These are phyloP conservation scores for Bovichtus diacanthus DNA, from an alignment of 2,797 vertebrate species.

Conservation along the genomic window DNA sequence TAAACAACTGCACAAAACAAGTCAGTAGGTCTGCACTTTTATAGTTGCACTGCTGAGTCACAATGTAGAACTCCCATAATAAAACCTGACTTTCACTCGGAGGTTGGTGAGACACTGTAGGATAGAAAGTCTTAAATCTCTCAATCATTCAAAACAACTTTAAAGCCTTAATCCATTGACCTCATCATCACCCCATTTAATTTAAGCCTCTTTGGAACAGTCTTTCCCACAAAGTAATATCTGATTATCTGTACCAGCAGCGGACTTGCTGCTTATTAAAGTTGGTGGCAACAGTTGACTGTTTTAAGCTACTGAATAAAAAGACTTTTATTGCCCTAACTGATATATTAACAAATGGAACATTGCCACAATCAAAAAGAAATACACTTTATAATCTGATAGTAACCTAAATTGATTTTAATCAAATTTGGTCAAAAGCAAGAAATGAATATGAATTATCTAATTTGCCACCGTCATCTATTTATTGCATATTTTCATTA, in stretches of 20 bases:
- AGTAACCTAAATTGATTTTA: neutral
- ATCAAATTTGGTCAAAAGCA: neutral
- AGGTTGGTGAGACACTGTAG: conserved; percentile 33
- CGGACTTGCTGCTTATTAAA: conserved; percentile 32
- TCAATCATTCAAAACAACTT: conserved; percentile 59
- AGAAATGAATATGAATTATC: neutral
- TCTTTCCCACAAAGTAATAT: conserved; percentile 43
- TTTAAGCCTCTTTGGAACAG: conserved; percentile 35
- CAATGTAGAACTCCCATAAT: conserved; percentile 25
- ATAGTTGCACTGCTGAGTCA: conserved; percentile 59
- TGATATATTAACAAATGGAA: neutral
- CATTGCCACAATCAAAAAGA: neutral
- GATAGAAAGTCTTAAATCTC: conserved; percentile 46
- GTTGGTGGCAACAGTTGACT: conserved; percentile 13
- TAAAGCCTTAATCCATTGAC: conserved; percentile 43
- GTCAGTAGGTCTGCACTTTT: conserved; percentile 59
- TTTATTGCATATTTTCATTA: neutral
- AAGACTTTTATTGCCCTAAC: neutral
- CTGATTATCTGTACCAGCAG: conserved; percentile 43
- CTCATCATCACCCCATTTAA: conserved; percentile 43
- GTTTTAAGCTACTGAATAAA: conserved; percentile 1
- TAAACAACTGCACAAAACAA: conserved; percentile 58
- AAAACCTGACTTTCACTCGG: conserved; percentile 44
- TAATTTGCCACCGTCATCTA: neutral
- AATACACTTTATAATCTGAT: neutral